phyloP scores from a whole-genome alignment of 2,113 vertebrate species.

The Xenopus borealis region DNA sequence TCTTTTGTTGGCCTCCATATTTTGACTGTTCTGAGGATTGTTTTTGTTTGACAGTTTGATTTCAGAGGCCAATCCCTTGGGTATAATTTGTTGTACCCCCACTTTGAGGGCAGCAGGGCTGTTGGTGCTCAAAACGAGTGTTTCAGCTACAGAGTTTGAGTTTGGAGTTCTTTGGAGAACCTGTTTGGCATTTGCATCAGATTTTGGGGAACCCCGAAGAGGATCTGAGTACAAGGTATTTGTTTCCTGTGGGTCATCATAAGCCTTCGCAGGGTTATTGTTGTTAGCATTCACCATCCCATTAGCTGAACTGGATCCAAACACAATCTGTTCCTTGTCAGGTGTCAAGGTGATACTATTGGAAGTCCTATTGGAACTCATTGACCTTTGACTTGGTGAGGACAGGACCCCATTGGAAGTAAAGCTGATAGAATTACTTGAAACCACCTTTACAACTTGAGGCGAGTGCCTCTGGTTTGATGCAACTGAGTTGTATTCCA shows the following conservation, averaged over 20 bases:
- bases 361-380: constrained; percentile 47
- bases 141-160: constrained; percentile 52
- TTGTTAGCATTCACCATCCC: constrained; percentile 3
- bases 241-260: constrained; percentile 41
- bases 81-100: constrained; percentile 90
- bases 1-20: constrained; percentile 61
- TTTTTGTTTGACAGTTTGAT: constrained; percentile 54
- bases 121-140: constrained; percentile 78
- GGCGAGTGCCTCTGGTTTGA: constrained; percentile 53
- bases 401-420: constrained; percentile 45
- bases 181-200: constrained; percentile 52
- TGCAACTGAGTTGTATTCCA: constrained; percentile 51
- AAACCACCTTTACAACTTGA: constrained; percentile 16
- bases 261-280: background rate
- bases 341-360: constrained; percentile 48
- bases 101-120: constrained; percentile 78
- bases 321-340: constrained; percentile 57
- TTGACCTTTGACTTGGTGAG: constrained; percentile 10
- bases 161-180: constrained; percentile 48
- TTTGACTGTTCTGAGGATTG: constrained; percentile 48
- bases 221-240: constrained; percentile 51
- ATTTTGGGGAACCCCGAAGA: constrained; percentile 35
- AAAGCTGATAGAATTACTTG: constrained; percentile 46
- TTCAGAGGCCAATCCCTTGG: constrained; percentile 73
- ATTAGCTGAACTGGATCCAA: constrained; percentile 42